Evolutionary conservation across 2,797 vertebrate genomes (phyloP), one percentile per base, ranked within the genome.

Genomic region (Lagorchestes hirsutus): DNA sequence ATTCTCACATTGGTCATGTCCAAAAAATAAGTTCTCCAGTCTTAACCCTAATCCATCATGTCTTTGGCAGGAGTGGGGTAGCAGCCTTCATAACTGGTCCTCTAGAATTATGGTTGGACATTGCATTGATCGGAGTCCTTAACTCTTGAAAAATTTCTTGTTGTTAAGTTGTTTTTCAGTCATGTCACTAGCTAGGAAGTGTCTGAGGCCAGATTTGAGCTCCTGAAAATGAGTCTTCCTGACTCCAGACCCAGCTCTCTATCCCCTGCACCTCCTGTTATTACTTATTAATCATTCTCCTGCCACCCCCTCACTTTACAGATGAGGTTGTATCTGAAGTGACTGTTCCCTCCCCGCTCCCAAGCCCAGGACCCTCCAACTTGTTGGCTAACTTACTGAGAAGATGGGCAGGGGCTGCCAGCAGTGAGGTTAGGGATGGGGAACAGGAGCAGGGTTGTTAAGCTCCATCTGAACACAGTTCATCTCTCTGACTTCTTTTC

Each of bases 371-470:
- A 2, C 12, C 52, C 50, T 55, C 34, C 90, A 22, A 31, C 28
- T 55, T 91, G 28, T 55, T 31, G 22, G 54, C 9, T 16, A 54
- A n/a, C 90, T 34, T 55, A 29, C 90, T 90, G 50, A 90, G 31
- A 91, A 29, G 28, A 16, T 10, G 34, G 52, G 34, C 28, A 54
- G 12, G 90, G 52, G 0, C 52, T 91, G 52, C 28, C 28, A 55
- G 54, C 74, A 87, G 62, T 90, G 90, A n/a, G 46, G 28, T 90
- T 46, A 58, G 92, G 55, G 91, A 46, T 57, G 0, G n/a, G 1
- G 2, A 93, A 97, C 97, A 97, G 95, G 92, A 93, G 1, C 0
- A 0, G 1, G 0, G 91, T 96, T 98, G 98, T 98, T 97, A 93
- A 95, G 0, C 0, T 1, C 0, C 0, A 94, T 93, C 91, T 0